A percentile compares a stretch with the other conserved stretches of the same genome.
Evolutionary conservation across 2,888 invertebrate species (phyloP).

Genomic region (Scotopteryx bipunctaria): DNA sequence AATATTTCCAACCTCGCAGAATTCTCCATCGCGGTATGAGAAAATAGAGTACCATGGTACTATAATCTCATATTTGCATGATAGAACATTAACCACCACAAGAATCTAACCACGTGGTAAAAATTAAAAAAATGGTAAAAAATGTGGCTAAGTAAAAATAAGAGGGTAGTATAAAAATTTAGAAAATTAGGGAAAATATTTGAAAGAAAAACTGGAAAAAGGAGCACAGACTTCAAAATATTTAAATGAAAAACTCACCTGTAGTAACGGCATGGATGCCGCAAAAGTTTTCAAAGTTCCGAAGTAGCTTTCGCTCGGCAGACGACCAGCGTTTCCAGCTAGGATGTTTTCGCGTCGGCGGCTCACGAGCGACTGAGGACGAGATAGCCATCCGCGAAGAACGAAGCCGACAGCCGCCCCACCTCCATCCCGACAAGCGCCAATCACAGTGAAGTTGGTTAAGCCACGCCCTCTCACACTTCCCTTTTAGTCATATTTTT

Average conservation of each 20-base stretch:
- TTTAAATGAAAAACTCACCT: constrained; percentile 59
- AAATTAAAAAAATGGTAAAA: background rate
- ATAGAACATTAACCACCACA: too few species aligned
- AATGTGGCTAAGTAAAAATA: background rate
- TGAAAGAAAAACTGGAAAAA: too few species aligned
- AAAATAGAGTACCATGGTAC: too few species aligned
- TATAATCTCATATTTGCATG: too few species aligned
- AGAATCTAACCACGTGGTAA: background rate
- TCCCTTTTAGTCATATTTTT: constrained; percentile 3
- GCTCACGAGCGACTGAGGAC: constrained; percentile 62
- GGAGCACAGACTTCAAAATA: too few species aligned
- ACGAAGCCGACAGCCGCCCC: constrained; percentile 59
- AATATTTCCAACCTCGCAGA: too few species aligned
- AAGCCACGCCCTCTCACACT: constrained; percentile 46
- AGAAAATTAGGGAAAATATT: background rate
- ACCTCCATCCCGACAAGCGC: constrained; percentile 45
- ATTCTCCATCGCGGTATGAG: too few species aligned
- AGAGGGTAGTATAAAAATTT: background rate
- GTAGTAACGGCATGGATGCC: constrained; percentile 73
- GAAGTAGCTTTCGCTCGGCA: constrained; percentile 37
- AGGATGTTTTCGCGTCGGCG: constrained; percentile 54
- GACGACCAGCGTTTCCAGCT: constrained; percentile 50
- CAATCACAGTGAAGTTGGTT: constrained; percentile 38
- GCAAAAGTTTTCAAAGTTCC: constrained; percentile 57
- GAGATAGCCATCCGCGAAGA: constrained; percentile 49